Percentiles rank a stretch among this genome's conserved stretches.
phyloP scores from a whole-genome alignment of 2,888 invertebrate species.

The Meliscaeva auricollis region DNA sequence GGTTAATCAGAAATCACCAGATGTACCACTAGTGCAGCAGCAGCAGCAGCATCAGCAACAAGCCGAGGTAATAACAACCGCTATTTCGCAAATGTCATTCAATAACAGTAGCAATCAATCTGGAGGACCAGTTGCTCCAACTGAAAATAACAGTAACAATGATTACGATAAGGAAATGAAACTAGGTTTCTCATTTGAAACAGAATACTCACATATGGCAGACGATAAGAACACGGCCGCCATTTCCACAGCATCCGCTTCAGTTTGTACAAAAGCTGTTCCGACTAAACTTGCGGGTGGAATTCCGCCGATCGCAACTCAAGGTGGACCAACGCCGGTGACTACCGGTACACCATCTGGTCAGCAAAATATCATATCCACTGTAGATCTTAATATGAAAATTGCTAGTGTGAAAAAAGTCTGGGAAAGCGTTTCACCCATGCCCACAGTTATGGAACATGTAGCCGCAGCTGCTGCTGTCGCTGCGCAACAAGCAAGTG shows the following conservation, averaged over 20 bases:
- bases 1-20: constrained; percentile 58
- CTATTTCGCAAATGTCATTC: constrained; percentile 89
- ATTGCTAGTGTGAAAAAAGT: constrained; percentile 95
- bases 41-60: constrained; percentile 68
- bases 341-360: constrained; percentile 80
- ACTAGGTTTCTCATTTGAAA: constrained; percentile 95
- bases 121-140: constrained; percentile 39
- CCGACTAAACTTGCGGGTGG: constrained; percentile 83
- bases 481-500: constrained; percentile 62
- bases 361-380: constrained; percentile 90
- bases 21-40: constrained; percentile 57
- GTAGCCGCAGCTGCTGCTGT: constrained; percentile 77
- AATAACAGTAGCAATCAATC: constrained; percentile 77
- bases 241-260: constrained; percentile 78
- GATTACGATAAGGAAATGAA: constrained; percentile 95
- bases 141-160: constrained; percentile 84
- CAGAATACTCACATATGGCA: constrained; percentile 89
- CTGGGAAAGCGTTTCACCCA: constrained; percentile 89
- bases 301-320: constrained; percentile 59
- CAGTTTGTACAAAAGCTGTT: constrained; percentile 76
- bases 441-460: constrained; percentile 89
- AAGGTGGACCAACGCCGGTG: constrained; percentile 40
- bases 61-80: constrained; percentile 84
- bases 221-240: constrained; percentile 79
- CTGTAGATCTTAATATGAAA: constrained; percentile 96